Evolutionary conservation across 1,140 invertebrate species (phyloP), one percentile per base, ranked within the genome.

Genomic region (Saccostrea cuccullata): DNA sequence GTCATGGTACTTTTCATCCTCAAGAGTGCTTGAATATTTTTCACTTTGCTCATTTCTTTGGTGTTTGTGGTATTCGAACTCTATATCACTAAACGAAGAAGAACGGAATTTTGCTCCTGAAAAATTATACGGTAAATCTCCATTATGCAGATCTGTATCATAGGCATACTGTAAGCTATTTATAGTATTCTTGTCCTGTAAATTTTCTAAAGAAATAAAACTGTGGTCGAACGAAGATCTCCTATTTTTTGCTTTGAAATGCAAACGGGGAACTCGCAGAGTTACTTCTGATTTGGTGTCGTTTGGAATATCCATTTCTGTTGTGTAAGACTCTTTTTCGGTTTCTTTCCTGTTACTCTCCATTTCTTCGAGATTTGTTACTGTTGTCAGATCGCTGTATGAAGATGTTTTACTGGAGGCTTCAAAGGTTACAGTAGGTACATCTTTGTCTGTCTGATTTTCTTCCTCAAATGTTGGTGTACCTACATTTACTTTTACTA

Each of bases 191-290:
- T 13, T 9, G 70, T 30, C 30, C 12, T 26, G 70, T 4, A 77
- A 26, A 30, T 36, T 77, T 77, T 77, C 26, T 15, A 77, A 30
- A 26, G 70, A 77, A 12, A 77, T 36, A 20, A 70, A 36, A n/a
- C 85, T 86, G 26, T 70, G 36, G n/a, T 86, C 85, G 36, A 70
- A 70, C 9, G 85, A 86, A 3, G 85, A 58, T 55, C 64, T 86
- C 12, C 70, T 70, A 15, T 55, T 70, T 20, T 64, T 73, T 30
- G 70, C 13, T 23, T 36, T 86, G 17, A 77, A 77, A 77, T 77
- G 70, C 70, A 77, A 13, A 30, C 70, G 23, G 2, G 70, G 70
- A 30, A 77, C 70, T 15, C 70, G 23, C 3, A 77, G 13, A 5
- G 70, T 77, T 30, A 77, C 15, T 36, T 77, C 70, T 30, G 23